Evolutionary conservation across 2,888 invertebrate species (phyloP).

Genomic region (Netelia fuscicornis): DNA sequence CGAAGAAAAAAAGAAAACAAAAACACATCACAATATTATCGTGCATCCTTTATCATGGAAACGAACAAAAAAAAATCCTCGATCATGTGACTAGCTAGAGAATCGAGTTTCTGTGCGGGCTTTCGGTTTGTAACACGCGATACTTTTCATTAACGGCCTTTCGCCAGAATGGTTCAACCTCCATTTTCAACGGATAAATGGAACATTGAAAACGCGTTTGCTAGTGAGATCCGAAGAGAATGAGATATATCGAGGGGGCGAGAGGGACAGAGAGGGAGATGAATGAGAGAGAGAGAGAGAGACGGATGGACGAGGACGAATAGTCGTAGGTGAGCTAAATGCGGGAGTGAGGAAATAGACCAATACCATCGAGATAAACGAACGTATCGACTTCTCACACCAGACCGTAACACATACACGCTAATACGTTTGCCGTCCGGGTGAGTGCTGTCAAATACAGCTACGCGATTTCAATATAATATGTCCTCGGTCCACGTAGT

Average conservation of each 20-base stretch:
- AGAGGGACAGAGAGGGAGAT: slow-evolving; percentile 19
- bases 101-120: neutral
- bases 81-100: neutral
- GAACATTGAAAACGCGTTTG: slow-evolving; percentile 20
- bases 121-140: neutral
- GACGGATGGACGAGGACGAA: slow-evolving; percentile 1
- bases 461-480: slow-evolving; percentile 39
- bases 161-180: neutral
- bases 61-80: neutral
- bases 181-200: slow-evolving; percentile 29
- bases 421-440: neutral
- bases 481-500: neutral
- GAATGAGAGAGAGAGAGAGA: slow-evolving; percentile 6
- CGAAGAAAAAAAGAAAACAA: neutral
- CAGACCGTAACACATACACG: neutral
- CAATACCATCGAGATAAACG: slow-evolving; percentile 32
- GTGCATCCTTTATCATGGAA: too few species aligned
- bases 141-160: slow-evolving; percentile 5
- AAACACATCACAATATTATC: too few species aligned
- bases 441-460: slow-evolving; percentile 2
- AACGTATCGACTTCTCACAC: slow-evolving; percentile 23
- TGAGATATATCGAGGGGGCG: neutral
- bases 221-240: slow-evolving; percentile 31
- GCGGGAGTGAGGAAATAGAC: slow-evolving; percentile 32
- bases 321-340: slow-evolving; percentile 24